phyloP scores from a whole-genome alignment of 2,113 vertebrate genomes.

The Sorex araneus region DNA sequence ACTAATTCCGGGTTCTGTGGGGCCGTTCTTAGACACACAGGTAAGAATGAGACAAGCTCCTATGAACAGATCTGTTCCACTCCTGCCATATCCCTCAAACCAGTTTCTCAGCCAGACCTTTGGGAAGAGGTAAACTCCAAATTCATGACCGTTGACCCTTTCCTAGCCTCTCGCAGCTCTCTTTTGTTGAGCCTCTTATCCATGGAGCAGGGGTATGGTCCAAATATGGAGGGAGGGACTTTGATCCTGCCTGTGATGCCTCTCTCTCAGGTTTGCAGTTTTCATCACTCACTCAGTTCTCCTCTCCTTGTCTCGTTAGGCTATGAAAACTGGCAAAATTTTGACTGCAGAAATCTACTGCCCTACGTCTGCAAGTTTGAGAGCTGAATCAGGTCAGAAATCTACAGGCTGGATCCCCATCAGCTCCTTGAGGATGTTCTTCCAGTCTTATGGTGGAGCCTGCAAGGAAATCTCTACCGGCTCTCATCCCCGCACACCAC shows the following conservation, averaged over 20 bases:
- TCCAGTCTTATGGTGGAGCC: too few relatives aligned
- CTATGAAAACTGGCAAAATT: constrained; percentile 51
- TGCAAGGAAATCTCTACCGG: too few relatives aligned
- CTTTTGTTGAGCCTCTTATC: neutral
- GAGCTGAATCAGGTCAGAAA: neutral
- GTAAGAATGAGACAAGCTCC: neutral
- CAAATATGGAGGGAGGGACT: neutral
- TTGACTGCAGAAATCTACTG: neutral
- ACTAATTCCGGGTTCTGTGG: neutral
- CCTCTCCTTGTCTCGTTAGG: neutral
- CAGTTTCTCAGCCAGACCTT: neutral
- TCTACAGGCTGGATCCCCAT: too few relatives aligned
- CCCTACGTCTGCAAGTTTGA: constrained; percentile 67
- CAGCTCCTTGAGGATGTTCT: neutral
- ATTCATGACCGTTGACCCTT: neutral
- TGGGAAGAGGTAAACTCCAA: neutral
- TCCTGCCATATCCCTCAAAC: fast-evolving
- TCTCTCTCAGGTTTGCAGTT: neutral
- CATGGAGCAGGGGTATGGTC: neutral
- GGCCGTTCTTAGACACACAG: neutral
- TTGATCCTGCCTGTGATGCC: neutral
- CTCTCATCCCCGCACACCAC: too few relatives aligned
- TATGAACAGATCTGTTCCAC: fast-evolving
- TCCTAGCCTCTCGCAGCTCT: neutral
- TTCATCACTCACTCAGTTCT: fast-evolving